Percentiles rank a stretch among this genome's conserved stretches.
Conservation (phyloP, 2,888 invertebrate species). For the Perdita meconis region DNA sequence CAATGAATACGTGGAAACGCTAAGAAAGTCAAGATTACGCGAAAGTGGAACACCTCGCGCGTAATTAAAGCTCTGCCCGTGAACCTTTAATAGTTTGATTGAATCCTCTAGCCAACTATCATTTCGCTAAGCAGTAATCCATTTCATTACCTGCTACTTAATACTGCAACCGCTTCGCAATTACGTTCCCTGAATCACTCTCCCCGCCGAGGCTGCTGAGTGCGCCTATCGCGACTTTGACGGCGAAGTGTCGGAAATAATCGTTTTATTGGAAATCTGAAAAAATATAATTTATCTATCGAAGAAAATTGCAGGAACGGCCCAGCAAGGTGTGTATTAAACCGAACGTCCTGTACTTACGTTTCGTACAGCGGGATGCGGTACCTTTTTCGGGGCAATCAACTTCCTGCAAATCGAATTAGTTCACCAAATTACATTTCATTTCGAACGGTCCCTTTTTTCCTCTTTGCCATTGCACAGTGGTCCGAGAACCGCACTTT, state of each 20-base stretch:
- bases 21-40: not conserved
- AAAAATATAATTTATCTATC: constrained; percentile 18
- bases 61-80: not conserved
- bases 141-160: not conserved
- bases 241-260: constrained; percentile 22
- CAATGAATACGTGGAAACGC: not conserved
- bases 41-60: constrained; percentile 8
- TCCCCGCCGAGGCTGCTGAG: not conserved
- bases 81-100: not conserved
- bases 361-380: not conserved
- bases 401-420: constrained; percentile 27
- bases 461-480: not conserved
- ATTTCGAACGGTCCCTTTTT: not conserved
- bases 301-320: constrained; percentile 21
- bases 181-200: not conserved
- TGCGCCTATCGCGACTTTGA: too few species aligned
- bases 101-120: not conserved
- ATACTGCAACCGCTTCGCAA: constrained; percentile 13
- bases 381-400: not conserved
- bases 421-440: not conserved
- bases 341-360: constrained; percentile 16
- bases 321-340: constrained; percentile 16
- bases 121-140: not conserved
- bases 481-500: too few species aligned
- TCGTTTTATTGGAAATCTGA: constrained; percentile 30